Base-by-base conservation (phyloP, 2,888 invertebrate species). In the Epirrhoe alternata region DNA sequence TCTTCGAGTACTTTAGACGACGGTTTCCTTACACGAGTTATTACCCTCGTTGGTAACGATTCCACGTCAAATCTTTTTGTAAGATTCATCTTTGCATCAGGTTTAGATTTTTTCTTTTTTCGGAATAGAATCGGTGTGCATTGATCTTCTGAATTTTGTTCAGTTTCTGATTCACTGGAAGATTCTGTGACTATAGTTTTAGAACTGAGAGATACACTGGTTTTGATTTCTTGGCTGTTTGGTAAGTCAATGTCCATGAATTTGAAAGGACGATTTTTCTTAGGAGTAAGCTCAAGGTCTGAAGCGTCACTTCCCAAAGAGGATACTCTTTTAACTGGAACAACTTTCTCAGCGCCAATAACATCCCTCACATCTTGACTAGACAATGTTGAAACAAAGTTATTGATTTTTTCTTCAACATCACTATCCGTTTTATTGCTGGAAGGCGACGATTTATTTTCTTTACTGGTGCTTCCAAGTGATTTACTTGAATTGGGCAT, bases 181-280 rank as follows among this genome's bases (percentile, higher is more conserved):
- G 84, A 81, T 66, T 87, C 87, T 10, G 80, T 80, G 2, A 78
- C 74, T 1, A 56, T 10, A 14, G 70, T 57, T 71, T 74, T 83
- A 3, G 70, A 52, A 51, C 68, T 71, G 7, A 76, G 64, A 17
- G 81, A 74, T 5, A 88, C 78, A 72, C 76, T 82, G 7, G 77
- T 83, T 77, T 88, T 87, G 53, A 91, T 92, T 82, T 93, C 90
- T 78, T 90, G 89, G 66, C 90, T 92, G 57, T 84, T 81, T 0
- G 90, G 91, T 61, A 91, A 78, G 64, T 90, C 89, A 0, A 80
- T 84, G 30, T 84, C 81, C 69, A 87, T 82, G 52, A 88, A 82
- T 63, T 80, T 79, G 7, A 82, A 73, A 1, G 80, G 72, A 14
- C 77, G 74, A n/a, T 78, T 66, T 76, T 89, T 91, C 76, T 83